Conservation (phyloP, 2,113 vertebrate genomes). For the Paratilapia polleni region DNA sequence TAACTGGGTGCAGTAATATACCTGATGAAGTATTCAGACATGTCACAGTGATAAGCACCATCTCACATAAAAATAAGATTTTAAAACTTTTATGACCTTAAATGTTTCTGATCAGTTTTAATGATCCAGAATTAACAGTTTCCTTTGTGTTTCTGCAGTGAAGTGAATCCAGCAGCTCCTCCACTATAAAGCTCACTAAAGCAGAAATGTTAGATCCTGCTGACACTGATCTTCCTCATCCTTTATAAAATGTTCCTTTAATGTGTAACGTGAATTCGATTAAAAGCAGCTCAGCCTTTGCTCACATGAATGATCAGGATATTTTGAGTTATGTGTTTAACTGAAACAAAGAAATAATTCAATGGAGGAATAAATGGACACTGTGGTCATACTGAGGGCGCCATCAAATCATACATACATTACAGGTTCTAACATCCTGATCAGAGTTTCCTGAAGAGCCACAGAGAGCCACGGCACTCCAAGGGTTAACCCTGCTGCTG, state of each 20-base stretch:
- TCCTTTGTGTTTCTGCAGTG: neutral
- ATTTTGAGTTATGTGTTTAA: neutral
- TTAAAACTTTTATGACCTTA: neutral
- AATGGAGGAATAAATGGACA: neutral
- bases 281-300: too few relatives aligned
- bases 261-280: too few relatives aligned
- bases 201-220: neutral
- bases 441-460: neutral
- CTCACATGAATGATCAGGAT: too few relatives aligned
- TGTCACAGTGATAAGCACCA: neutral
- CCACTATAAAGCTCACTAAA: neutral
- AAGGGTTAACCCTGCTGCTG: conserved; percentile 39
- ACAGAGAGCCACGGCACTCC: neutral
- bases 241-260: neutral
- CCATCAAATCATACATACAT: neutral
- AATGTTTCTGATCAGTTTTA: neutral
- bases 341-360: neutral
- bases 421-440: neutral
- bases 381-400: neutral
- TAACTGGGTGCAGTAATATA: neutral
- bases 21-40: neutral
- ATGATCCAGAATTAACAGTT: neutral
- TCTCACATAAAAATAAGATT: neutral
- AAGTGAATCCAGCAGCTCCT: neutral
- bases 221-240: too few relatives aligned